These are phyloP conservation scores for Cheirogaleus medius DNA, from an alignment of 2,113 vertebrate genomes.

Conservation along the genomic window DNA sequence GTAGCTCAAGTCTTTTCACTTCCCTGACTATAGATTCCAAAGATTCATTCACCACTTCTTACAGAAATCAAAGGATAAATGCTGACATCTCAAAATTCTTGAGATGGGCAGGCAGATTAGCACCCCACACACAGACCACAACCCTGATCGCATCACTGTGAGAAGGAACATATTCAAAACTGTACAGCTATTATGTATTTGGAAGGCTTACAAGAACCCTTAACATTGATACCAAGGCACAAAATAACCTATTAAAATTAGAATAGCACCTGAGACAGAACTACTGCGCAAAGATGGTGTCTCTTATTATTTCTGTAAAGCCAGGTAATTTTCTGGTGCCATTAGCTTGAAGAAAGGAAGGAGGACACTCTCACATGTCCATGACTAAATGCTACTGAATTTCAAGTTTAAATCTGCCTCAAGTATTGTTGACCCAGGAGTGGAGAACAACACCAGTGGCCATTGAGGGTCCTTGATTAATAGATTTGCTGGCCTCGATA, in stretches of 20 bases:
- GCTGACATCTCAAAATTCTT: neutral
- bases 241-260: neutral
- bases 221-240: neutral
- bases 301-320: slow-evolving; percentile 24
- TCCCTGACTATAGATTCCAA: neutral
- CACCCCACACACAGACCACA: neutral
- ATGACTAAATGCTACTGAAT: neutral
- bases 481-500: neutral
- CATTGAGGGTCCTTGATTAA: neutral
- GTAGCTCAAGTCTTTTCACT: neutral
- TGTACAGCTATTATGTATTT: neutral
- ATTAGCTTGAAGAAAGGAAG: neutral
- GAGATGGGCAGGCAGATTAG: neutral
- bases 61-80: neutral
- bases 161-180: neutral
- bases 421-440: neutral
- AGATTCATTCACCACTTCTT: neutral
- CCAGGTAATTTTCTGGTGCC: neutral
- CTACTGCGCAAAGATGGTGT: neutral
- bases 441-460: neutral
- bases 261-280: neutral
- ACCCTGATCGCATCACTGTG: neutral
- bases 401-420: neutral
- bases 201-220: neutral
- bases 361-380: neutral